Evolutionary conservation across 2,888 invertebrate genomes (phyloP).

Genomic region (Hoplodrina blanda): DNA sequence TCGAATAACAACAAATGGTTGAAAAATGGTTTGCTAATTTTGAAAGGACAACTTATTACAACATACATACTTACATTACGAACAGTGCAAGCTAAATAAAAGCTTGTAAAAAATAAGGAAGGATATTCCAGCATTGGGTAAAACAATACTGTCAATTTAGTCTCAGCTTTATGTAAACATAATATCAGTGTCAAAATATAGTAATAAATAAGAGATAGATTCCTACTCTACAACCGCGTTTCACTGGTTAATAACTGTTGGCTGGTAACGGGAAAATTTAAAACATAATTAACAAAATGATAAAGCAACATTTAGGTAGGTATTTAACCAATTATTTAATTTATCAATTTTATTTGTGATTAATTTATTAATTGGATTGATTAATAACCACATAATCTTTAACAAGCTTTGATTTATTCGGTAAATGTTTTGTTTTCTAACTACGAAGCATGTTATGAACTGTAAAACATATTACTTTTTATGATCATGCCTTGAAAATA

Average conservation of each 20-base stretch:
- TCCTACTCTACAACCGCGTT: neutral
- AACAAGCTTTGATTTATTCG: conserved; percentile 9
- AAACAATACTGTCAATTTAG: too few relatives aligned
- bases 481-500: conserved; percentile 10
- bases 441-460: conserved; percentile 10
- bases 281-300: too few relatives aligned
- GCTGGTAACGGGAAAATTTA: conserved; percentile 23
- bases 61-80: too few relatives aligned
- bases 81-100: too few relatives aligned
- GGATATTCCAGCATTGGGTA: too few relatives aligned
- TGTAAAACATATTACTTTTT: conserved; percentile 21
- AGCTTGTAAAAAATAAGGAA: too few relatives aligned
- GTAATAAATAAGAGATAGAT: neutral
- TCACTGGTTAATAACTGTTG: conserved; percentile 5
- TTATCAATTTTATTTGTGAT: neutral
- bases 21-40: too few relatives aligned
- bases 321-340: conserved; percentile 13
- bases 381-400: conserved; percentile 7
- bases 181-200: neutral
- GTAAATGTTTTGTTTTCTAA: neutral
- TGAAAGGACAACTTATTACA: too few relatives aligned
- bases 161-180: neutral
- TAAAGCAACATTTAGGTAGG: neutral
- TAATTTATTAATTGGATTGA: conserved; percentile 9
- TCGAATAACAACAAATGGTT: too few relatives aligned